Percentiles rank a stretch among this genome's conserved stretches.
phyloP scores from a whole-genome alignment of 1,140 invertebrate genomes.

The Papilio aristodemus region DNA sequence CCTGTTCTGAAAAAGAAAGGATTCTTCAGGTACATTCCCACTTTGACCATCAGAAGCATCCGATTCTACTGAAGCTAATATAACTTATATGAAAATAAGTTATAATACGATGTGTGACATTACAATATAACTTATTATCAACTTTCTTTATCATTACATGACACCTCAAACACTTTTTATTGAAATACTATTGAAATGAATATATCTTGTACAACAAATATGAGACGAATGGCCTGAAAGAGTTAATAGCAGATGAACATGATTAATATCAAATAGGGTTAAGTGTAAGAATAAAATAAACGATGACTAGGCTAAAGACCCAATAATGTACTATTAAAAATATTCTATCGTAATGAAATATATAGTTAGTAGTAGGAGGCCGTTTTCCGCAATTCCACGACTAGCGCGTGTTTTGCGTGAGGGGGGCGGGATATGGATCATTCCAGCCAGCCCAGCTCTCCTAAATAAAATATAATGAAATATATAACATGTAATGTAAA shows the following conservation, averaged over 20 bases:
- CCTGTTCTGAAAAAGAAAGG: not conserved
- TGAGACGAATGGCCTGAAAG: not conserved
- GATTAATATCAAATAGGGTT: not conserved
- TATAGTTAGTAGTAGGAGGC: no score
- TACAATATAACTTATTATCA: conserved; percentile 10
- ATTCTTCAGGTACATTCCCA: not conserved
- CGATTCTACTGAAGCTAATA: conserved; percentile 8
- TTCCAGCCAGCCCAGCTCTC: no score
- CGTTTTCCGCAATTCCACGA: no score
- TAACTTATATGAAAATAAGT: not conserved
- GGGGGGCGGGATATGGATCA: no score
- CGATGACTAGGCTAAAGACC: not conserved
- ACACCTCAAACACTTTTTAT: not conserved
- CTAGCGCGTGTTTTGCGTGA: no score
- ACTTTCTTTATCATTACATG: not conserved
- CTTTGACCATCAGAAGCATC: not conserved
- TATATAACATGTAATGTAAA: no score
- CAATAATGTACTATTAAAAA: not conserved
- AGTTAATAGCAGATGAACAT: no score
- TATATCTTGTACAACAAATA: not conserved
- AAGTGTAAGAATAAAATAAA: not conserved
- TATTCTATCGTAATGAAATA: no score
- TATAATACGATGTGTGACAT: not conserved
- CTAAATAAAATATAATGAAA: no score
- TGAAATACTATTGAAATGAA: not conserved